Evolutionary conservation across 1,140 invertebrate genomes (phyloP), one percentile per base, ranked within the genome.

Genomic region (Aphaenogaster rudis): DNA sequence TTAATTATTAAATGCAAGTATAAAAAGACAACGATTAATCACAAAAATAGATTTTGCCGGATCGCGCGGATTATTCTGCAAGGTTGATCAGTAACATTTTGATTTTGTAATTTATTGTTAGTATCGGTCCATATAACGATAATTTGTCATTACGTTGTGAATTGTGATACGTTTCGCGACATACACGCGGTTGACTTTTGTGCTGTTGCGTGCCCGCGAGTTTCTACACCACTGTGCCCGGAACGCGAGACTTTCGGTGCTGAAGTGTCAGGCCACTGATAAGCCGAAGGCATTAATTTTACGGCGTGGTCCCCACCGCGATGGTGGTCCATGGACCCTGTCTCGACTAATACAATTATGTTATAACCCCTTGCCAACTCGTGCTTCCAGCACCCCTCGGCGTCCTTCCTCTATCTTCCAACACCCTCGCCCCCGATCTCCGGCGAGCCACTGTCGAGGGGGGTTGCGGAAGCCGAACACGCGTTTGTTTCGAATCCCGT

Each of bases 251-350:
- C 91, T 94, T 94, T 94, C 92, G 93, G 87, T 92, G 92, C 88
- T 90, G 88, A 94, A 94, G 93, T 94, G 94, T 93, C 93, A 92
- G 91, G 88, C 93, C 90, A 93, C 94, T 94, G 94, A 95, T 95
- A 95, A 95, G 94, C 94, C 93, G 92, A 93, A 93, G 92, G 93
- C 94, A 95, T 95, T 95, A 94, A 95, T 95, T 95, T 94, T 93
- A 93, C 93, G 93, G 91, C 87, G 64, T 74, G 90, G 63, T 90
- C 92, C 93, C 93, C 93, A 81, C 80, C 81, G 72, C 88, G 77
- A 9, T 81, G 84, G 71, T 85, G 87, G 89, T 90, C 77, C 88
- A 72, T 84, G 91, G 92, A 92, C 92, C 92, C 93, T 92, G 86
- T 52, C 80, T 86, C 91, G 91, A 93, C 94, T 95, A 95, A 95